Evolutionary conservation across 1,140 invertebrate species (phyloP).

Genomic region (Pseudomyrmex dendroicus): DNA sequence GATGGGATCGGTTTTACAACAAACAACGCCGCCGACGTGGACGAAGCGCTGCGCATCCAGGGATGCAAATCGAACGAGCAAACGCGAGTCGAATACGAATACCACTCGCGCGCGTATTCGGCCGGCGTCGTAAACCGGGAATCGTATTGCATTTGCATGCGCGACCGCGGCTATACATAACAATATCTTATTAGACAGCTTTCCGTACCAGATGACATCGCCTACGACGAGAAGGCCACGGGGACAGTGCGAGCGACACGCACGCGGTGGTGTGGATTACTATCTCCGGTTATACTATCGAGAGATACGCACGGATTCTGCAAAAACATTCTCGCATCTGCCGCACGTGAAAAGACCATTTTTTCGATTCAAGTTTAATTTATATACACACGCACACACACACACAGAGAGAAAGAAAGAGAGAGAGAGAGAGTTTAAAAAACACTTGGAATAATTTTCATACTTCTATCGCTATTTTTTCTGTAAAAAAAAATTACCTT

Average conservation of each 20-base stretch:
- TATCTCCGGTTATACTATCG: slow-evolving; percentile 50
- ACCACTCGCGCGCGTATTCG: not conserved
- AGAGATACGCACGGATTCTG: slow-evolving; percentile 13
- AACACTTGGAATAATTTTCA: too few species aligned
- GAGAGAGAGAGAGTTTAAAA: too few species aligned
- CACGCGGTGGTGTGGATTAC: slow-evolving; percentile 64
- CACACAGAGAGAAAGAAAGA: too few species aligned
- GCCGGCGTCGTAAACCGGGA: slow-evolving; percentile 44
- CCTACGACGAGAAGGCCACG: not conserved
- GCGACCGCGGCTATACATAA: not conserved
- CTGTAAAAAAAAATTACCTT: too few species aligned
- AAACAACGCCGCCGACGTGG: slow-evolving; percentile 5
- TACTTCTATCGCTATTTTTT: too few species aligned
- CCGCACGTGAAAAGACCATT: slow-evolving; percentile 21
- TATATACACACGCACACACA: too few species aligned
- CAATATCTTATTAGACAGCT: slow-evolving; percentile 62
- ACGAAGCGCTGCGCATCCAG: not conserved
- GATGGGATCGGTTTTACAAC: not conserved
- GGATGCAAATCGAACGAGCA: slow-evolving; percentile 32
- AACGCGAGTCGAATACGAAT: slow-evolving; percentile 41
- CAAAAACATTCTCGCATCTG: not conserved
- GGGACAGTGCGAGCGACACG: slow-evolving; percentile 3
- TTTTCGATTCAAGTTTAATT: too few species aligned
- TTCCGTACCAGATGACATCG: slow-evolving; percentile 53
- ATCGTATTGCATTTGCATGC: slow-evolving; percentile 44